Evolutionary conservation across 2,113 vertebrate species (phyloP).

Genomic region (Corydoras maculifer): DNA sequence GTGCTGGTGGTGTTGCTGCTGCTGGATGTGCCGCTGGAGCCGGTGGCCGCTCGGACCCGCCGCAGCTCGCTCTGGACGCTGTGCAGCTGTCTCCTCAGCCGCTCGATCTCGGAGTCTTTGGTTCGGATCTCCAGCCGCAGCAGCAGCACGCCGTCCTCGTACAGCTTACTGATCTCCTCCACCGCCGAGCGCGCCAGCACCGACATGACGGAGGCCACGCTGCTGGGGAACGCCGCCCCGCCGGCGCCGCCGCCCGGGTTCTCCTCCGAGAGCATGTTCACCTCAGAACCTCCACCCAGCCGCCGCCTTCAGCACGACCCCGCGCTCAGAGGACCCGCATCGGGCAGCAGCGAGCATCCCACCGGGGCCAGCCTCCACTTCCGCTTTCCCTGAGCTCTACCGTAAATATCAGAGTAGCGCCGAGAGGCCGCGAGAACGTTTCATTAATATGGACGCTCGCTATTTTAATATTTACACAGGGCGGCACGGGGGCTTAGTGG

Average conservation of each 20-base stretch:
- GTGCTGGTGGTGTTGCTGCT: no score
- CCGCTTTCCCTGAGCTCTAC: neutral
- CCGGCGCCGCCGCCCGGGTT: slow-evolving; percentile 38
- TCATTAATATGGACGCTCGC: no score
- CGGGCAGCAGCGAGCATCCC: neutral
- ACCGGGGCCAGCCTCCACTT: neutral
- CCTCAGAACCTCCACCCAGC: neutral
- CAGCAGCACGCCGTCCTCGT: slow-evolving; percentile 58
- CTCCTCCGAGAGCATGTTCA: slow-evolving; percentile 19
- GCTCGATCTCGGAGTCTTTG: slow-evolving; percentile 58
- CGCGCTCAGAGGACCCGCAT: neutral
- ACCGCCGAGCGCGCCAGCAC: slow-evolving; percentile 60
- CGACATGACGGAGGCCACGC: slow-evolving; percentile 60
- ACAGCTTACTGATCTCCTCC: slow-evolving; percentile 60
- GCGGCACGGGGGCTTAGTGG: no score
- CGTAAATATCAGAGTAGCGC: slow-evolving; percentile 6
- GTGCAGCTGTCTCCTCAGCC: slow-evolving; percentile 50
- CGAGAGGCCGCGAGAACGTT: no score
- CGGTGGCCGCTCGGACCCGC: slow-evolving; percentile 21
- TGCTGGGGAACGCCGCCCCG: slow-evolving; percentile 56
- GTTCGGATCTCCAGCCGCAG: slow-evolving; percentile 57
- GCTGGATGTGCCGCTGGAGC: slow-evolving; percentile 32
- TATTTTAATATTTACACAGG: no score
- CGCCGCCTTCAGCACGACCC: neutral
- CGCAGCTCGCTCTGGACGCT: slow-evolving; percentile 53